Evolutionary conservation across 2,888 invertebrate genomes (phyloP), one percentile per base, ranked within the genome.

Genomic region (Platypus cylindrus): DNA sequence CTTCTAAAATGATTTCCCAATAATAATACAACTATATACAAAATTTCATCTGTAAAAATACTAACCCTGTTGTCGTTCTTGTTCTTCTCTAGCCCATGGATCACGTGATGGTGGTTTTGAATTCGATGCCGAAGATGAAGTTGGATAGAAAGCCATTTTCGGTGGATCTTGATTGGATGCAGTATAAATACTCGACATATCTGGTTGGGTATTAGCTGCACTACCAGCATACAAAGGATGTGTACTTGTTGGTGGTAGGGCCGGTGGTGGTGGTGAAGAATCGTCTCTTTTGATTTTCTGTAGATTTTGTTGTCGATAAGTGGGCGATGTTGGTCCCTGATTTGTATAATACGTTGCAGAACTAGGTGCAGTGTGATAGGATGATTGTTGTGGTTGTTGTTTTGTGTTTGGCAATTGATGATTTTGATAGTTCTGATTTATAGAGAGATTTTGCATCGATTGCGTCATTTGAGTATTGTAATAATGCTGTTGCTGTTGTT

Each of bases 21-120:
- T n/a, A 27, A 27, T 27, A 14, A 20, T 20, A 7, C 9, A 20
- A 7, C 7, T 7, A 20, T 20, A 7, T 20, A 20, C 5, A 20
- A 20, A 20, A 7, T 20, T 9, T 20, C 5, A 20, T n/a, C n/a
- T n/a, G n/a, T n/a, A n/a, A n/a, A n/a, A n/a, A n/a, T n/a, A 35
- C 40, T 22, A 34, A 41, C 41, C 41, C 49, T 72, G 68, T 53
- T 81, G 80, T 62, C 70, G 45, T 65, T 93, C 93, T 49, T 83
- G 77, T 59, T 90, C 90, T 65, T 93, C 93, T 16, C 90, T 69
- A 52, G 90, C 87, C 93, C 93, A 93, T 2, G 91, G 90, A 68
- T 85, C 86, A 49, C 76, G 68, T n/a, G n/a, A n/a, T 1, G 55
- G 67, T 62, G 58, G 53, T 26, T 39, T 39, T 40, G 51, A 50